Conservation (phyloP, 2,888 invertebrate species). For the Rhingia rostrata region DNA sequence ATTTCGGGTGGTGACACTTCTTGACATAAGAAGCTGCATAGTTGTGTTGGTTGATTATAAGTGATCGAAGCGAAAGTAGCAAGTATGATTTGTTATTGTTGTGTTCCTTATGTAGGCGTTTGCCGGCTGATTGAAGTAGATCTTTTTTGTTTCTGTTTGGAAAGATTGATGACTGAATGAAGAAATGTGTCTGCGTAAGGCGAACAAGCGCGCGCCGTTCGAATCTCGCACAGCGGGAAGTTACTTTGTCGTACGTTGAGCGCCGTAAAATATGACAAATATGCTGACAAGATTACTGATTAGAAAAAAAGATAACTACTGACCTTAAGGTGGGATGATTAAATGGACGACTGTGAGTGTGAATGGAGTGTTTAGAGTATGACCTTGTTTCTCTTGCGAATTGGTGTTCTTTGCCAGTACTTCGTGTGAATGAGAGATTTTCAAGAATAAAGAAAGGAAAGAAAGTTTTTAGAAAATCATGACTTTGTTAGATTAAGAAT, state of each 20-base stretch:
- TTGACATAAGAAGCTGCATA: constrained; percentile 62
- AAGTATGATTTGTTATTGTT: constrained; percentile 7
- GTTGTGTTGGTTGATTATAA: constrained; percentile 36
- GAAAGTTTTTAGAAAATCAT: constrained; percentile 44
- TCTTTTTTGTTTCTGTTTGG: neutral
- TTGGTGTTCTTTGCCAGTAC: constrained; percentile 3
- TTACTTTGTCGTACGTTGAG: constrained; percentile 60
- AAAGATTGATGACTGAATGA: constrained; percentile 67
- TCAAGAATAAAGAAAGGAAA: constrained; percentile 43
- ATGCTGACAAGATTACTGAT: constrained; percentile 70
- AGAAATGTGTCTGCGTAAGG: constrained; percentile 24
- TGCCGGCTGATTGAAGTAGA: constrained; percentile 22
- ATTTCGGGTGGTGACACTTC: constrained; percentile 48
- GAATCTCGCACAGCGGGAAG: constrained; percentile 53
- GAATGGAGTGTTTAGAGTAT: constrained; percentile 41
- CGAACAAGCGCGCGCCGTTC: constrained; percentile 24
- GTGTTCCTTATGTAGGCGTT: constrained; percentile 49
- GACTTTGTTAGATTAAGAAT: neutral
- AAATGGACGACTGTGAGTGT: constrained; percentile 44
- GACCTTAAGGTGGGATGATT: constrained; percentile 64
- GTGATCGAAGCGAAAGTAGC: constrained; percentile 52
- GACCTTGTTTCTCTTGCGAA: constrained; percentile 50
- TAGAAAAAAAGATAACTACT: constrained; percentile 63
- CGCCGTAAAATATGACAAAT: constrained; percentile 64
- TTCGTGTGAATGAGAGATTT: constrained; percentile 43